These are phyloP conservation scores for Cataglyphis livida DNA, from an alignment of 2,888 invertebrate genomes.

Conservation along the genomic window DNA sequence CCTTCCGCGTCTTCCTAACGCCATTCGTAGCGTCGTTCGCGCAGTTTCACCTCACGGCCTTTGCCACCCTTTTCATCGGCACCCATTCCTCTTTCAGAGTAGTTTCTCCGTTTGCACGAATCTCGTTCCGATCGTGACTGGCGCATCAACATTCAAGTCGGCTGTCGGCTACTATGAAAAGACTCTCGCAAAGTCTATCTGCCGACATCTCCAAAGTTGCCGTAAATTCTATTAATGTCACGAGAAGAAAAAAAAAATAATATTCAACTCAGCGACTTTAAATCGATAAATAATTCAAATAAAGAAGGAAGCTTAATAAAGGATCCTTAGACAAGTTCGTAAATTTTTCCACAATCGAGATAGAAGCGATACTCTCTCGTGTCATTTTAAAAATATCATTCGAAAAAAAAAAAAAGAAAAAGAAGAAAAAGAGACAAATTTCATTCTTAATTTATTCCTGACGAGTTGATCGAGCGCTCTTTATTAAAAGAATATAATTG, in stretches of 20 bases:
- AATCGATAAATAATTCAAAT: conserved; percentile 2
- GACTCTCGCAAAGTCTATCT: conserved; percentile 38
- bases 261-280: neutral
- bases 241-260: conserved; percentile 12
- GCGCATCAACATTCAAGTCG: conserved; percentile 49
- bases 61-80: conserved; percentile 52
- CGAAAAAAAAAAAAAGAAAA: neutral
- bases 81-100: conserved; percentile 39
- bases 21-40: conserved; percentile 28
- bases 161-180: conserved; percentile 41
- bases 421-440: neutral
- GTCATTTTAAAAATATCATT: neutral
- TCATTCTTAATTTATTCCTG: neutral
- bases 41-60: conserved; percentile 37
- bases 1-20: conserved; percentile 45
- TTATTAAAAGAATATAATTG: conserved; percentile 5
- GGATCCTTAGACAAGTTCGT: neutral
- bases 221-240: conserved; percentile 39
- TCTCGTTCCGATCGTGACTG: conserved; percentile 51
- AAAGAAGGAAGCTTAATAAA: neutral
- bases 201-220: conserved; percentile 15
- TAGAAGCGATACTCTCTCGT: neutral
- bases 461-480: conserved; percentile 5
- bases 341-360: neutral
- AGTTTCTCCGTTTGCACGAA: conserved; percentile 48